Percentiles rank a stretch among this genome's conserved stretches.
Conservation (phyloP, 2,888 invertebrate genomes). For the Heterodera filipjevi region DNA sequence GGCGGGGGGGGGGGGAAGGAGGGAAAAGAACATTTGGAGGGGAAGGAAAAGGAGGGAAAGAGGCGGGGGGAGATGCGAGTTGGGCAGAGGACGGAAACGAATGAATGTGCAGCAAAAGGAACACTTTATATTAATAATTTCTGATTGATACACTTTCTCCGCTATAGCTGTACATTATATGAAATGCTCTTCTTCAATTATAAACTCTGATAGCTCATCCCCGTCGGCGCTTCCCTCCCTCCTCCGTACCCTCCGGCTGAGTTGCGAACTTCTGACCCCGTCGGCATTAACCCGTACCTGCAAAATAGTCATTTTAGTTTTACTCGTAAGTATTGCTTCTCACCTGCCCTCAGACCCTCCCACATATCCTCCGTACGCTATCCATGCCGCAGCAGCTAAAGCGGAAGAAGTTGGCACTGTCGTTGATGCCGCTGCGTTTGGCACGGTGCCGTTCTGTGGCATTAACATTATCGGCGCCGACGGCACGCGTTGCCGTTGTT, state of each 20-base stretch:
- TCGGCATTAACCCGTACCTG: constrained; percentile 10
- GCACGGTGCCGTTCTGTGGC: neutral
- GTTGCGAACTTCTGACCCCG: neutral
- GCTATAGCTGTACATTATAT: no score
- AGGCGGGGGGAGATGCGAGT: neutral
- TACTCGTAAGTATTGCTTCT: neutral
- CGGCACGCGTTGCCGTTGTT: neutral
- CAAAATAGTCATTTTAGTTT: neutral
- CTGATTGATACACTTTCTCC: neutral
- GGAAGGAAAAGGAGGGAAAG: neutral
- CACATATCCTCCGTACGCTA: constrained; percentile 13
- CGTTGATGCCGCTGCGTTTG: neutral
- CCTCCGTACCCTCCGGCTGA: neutral
- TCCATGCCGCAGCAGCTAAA: constrained; percentile 17
- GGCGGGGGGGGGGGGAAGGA: no score
- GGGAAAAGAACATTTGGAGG: no score
- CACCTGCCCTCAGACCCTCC: constrained; percentile 6
- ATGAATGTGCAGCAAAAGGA: neutral
- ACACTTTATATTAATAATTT: neutral
- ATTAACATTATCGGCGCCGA: neutral
- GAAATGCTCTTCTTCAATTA: neutral
- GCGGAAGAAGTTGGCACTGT: constrained; percentile 3
- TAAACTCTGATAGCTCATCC: constrained; percentile 11
- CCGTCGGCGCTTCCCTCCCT: neutral
- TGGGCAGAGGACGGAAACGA: neutral